A percentile compares a stretch with the other conserved stretches of the same genome.
Conservation (phyloP, 2,797 vertebrate genomes). For the Neosilurus mollespiculum region DNA sequence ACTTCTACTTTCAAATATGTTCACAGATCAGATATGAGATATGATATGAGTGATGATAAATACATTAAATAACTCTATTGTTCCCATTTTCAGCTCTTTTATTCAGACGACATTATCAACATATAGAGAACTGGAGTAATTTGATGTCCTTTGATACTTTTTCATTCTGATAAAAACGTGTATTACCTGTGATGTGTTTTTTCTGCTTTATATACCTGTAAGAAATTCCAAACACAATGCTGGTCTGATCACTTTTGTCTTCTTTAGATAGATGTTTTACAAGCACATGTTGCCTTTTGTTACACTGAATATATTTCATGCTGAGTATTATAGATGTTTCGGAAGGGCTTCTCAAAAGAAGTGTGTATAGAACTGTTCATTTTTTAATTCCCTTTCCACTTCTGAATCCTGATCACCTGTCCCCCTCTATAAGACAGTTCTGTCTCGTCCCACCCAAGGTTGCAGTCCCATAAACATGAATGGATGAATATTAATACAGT, state of each 20-base stretch:
- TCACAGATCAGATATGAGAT: background rate
- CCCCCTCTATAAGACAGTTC: background rate
- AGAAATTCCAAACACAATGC: background rate
- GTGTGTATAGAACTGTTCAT: background rate
- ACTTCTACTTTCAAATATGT: conserved; percentile 32
- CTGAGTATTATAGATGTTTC: background rate
- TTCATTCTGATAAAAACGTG: background rate
- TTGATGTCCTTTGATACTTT: background rate
- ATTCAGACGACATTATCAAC: background rate
- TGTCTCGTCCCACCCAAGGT: background rate
- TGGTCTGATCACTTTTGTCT: background rate
- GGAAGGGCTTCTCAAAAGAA: background rate
- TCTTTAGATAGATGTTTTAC: background rate
- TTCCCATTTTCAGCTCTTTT: background rate
- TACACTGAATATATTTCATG: background rate
- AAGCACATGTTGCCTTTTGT: background rate
- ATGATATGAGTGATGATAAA: background rate
- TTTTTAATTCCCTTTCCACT: background rate
- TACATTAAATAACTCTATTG: background rate
- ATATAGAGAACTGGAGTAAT: background rate
- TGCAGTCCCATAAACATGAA: background rate
- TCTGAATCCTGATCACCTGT: background rate
- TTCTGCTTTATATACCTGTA: background rate
- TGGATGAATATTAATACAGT: too few relatives aligned
- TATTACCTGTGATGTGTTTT: background rate